Conservation (phyloP, 1,140 invertebrate species). For the Hyles vespertilio region DNA sequence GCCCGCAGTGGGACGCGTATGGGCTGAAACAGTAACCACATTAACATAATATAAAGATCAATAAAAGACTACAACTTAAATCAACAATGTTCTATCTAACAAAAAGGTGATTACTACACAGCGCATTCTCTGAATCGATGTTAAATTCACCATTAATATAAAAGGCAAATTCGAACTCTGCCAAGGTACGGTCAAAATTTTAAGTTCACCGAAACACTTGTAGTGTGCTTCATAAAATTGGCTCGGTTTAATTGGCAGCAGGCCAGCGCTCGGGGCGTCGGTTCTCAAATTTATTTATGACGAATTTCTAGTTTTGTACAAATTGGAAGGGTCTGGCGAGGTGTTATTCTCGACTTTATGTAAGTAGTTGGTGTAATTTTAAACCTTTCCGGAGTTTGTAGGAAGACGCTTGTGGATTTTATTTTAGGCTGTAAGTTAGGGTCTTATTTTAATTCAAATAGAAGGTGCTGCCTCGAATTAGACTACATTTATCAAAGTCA, state of each 20-base stretch:
- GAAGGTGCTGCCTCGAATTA: too few relatives aligned
- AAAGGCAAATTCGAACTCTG: neutral
- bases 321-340: neutral
- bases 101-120: neutral
- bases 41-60: too few relatives aligned
- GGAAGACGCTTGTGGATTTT: too few relatives aligned
- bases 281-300: conserved; percentile 21
- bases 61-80: neutral
- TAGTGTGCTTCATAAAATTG: conserved; percentile 10
- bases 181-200: neutral
- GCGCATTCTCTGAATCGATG: neutral
- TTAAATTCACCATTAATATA: neutral
- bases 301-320: conserved; percentile 1
- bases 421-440: too few relatives aligned
- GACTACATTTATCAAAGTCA: too few relatives aligned
- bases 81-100: neutral
- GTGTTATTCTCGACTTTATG: too few relatives aligned
- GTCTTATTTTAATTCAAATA: too few relatives aligned
- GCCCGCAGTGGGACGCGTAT: too few relatives aligned
- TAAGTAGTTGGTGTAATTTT: too few relatives aligned
- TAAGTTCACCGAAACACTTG: neutral
- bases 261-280: conserved; percentile 11
- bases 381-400: too few relatives aligned
- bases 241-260: conserved; percentile 19
- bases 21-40: too few relatives aligned